A percentile compares a stretch with the other conserved stretches of the same genome.
Evolutionary conservation across 2,797 vertebrate species (phyloP).

Genomic region (Sebastes vulpes): DNA sequence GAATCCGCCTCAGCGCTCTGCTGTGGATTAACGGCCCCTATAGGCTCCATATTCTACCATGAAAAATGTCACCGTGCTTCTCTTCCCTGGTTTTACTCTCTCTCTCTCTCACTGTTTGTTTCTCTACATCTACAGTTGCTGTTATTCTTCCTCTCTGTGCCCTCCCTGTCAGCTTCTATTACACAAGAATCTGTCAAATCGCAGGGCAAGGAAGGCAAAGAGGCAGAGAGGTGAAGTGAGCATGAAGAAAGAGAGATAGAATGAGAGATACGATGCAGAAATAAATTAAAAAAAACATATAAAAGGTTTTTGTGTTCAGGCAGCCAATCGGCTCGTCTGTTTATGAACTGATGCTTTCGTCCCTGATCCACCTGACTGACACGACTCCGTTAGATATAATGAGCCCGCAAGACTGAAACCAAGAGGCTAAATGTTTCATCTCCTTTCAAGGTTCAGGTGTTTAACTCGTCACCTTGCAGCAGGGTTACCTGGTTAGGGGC

Average conservation of each 20-base stretch:
- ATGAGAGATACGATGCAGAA: background rate
- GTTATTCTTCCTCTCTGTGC: background rate
- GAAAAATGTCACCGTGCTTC: background rate
- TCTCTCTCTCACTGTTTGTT: background rate
- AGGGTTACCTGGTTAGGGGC: background rate
- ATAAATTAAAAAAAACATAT: no score
- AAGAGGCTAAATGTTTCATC: background rate
- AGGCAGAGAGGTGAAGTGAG: background rate
- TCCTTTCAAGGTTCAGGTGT: background rate
- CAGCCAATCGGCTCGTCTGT: background rate
- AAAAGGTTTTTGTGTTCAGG: background rate
- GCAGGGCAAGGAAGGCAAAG: background rate
- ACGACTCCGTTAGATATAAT: background rate
- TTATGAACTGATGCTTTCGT: background rate
- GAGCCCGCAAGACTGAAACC: background rate
- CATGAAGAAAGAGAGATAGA: no score
- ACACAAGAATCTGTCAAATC: background rate
- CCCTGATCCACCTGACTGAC: background rate
- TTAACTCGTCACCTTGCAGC: background rate
- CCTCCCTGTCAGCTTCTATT: constrained; percentile 17
- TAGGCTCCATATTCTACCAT: background rate
- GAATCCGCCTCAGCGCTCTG: background rate
- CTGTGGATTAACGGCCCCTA: constrained; percentile 25
- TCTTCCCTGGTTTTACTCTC: background rate
- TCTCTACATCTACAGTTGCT: background rate